Percentiles rank a stretch among this genome's conserved stretches.
phyloP scores from a whole-genome alignment of 2,113 vertebrate genomes.

The Aphyosemion australe region DNA sequence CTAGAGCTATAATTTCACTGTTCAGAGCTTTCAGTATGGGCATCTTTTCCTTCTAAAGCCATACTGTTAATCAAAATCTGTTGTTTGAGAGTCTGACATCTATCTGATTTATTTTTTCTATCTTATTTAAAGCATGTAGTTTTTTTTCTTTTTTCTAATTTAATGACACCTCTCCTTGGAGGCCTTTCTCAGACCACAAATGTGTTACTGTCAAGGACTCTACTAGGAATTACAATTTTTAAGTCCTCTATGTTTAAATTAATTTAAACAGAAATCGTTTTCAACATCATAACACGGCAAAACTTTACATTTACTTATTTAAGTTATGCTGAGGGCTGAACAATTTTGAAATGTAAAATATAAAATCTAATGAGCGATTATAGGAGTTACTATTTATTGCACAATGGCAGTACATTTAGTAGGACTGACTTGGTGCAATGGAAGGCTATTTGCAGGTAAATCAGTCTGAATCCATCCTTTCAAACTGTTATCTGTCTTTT shows the following conservation, averaged over 20 bases:
- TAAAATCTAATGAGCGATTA: too few relatives aligned
- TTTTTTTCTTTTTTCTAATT: background rate
- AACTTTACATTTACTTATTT: too few relatives aligned
- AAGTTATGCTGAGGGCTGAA: too few relatives aligned
- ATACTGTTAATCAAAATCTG: background rate
- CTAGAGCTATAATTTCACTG: slow-evolving; percentile 5
- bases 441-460: slow-evolving; percentile 73
- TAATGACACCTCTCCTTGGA: background rate
- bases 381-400: too few relatives aligned
- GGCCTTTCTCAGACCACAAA: too few relatives aligned
- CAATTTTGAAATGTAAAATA: too few relatives aligned
- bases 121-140: too few relatives aligned
- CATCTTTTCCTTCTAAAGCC: background rate
- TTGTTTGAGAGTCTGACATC: background rate
- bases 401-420: background rate
- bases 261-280: too few relatives aligned
- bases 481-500: slow-evolving; percentile 81
- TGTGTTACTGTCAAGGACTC: too few relatives aligned
- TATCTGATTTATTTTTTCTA: background rate
- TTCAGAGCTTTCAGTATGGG: background rate
- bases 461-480: slow-evolving; percentile 76
- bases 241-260: too few relatives aligned
- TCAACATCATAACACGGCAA: too few relatives aligned
- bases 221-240: too few relatives aligned
- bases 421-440: slow-evolving; percentile 31